Evolutionary conservation across 2,797 vertebrate genomes (phyloP), one percentile per base, ranked within the genome.

Genomic region (Hemibagrus guttatus): DNA sequence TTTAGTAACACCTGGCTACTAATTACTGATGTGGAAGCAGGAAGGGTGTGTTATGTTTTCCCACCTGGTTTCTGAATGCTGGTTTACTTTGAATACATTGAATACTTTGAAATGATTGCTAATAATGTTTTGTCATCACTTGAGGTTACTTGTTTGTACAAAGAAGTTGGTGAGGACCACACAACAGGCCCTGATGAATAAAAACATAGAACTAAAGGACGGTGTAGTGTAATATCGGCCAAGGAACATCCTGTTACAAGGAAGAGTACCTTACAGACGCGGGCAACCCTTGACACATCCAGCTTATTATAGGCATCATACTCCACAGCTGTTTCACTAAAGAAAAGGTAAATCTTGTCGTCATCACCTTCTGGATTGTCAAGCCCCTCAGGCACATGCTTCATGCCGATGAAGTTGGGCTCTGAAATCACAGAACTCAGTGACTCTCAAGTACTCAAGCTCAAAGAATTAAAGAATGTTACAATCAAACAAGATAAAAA

Each of bases 281-380:
- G 95, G 19, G 96, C 96, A 19, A 97, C 94, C 0, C 96, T 94
- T 26, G 96, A 95, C 39, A 97, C 95, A 66, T 94, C 87, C 81
- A 96, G 87, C 81, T 95, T 96, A 88, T 89, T 94, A 91, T 92
- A 95, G 88, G 94, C 96, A 88, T 97, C 96, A 54, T 93, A 97
- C 91, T 97, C 97, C 88, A 96, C 90, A 1, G 96, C 96, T 0
- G 84, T 93, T 93, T 97, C 96, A 2, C 94, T 97, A 93, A 97
- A 97, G 94, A 97, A 97, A 78, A 97, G 86, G 90, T 97, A 97
- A 39, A 97, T 92, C 91, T 97, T 97, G 89, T 97, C 96, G 28
- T 96, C 96, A 3, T 96, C 95, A 39, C 94, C 95, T 0, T 68
- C 63, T 0, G 83, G 16, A 42, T 91, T 95, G 23, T 85, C 69